Evolutionary conservation across 2,888 invertebrate genomes (phyloP), one percentile per base, ranked within the genome.

Genomic region (Plagodis pulveraria): DNA sequence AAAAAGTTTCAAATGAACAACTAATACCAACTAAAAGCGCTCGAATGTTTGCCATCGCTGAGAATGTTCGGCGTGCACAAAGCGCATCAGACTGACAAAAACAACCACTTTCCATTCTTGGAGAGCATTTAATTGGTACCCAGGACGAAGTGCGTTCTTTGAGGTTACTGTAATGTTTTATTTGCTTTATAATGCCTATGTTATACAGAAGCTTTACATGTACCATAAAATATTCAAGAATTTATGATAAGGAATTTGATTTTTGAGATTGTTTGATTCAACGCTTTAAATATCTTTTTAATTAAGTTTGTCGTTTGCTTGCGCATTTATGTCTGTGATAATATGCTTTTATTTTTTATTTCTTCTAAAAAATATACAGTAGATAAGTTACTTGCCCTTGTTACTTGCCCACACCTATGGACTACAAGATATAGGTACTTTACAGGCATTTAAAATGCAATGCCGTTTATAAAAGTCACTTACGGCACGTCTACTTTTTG

Each of bases 21-120:
- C 77, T 77, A 74, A 75, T 81, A 72, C 76, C 77, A 68, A 73
- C 76, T 77, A 68, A 73, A 76, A 75, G 72, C 76, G 72, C 74
- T 69, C 73, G 74, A 81, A 88, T 85, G 78, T 81, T 84, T 83
- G 79, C 72, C 80, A 80, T 84, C 70, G 77, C 70, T 78, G 69
- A 78, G 81, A 80, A 80, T 75, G 74, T 81, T 83, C 88, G 86
- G 87, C 78, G 71, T 66, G 66, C 74, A 83, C 87, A 89, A 89
- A 89, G 88, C 78, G 76, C 71, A 11, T 36, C 44, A 68, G 71
- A 62, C 70, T 66, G 62, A 73, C 84, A 89, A 89, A 89, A 90
- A 89, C 81, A 72, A 81, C 73, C 70, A 76, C 73, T 74, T 71
- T 69, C 78, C 79, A 73, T 82, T 81, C 83, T 78, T 70, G 75